Evolutionary conservation across 2,797 vertebrate genomes (phyloP).

Genomic region (Limosa lapponica): DNA sequence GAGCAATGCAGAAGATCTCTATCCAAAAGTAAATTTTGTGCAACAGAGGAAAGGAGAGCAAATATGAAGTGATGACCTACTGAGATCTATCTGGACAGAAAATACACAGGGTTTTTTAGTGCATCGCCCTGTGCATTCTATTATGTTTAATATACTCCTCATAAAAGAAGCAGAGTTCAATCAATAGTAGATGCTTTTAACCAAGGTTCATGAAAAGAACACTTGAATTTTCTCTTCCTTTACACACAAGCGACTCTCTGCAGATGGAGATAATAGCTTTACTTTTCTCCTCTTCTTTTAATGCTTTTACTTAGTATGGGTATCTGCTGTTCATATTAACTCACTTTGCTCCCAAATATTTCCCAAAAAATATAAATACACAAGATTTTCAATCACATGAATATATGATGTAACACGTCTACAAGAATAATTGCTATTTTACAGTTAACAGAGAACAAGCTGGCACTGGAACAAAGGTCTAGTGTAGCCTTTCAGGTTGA

Average conservation of each 20-base stretch:
- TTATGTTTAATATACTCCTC: background rate
- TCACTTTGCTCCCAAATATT: background rate
- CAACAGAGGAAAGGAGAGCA: background rate
- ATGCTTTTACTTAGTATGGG: background rate
- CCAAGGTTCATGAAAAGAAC: background rate
- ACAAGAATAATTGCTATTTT: background rate
- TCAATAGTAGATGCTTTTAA: background rate
- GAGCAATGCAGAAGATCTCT: background rate
- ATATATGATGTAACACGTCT: background rate
- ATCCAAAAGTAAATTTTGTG: background rate
- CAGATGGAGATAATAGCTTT: background rate
- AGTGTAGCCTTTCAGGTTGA: background rate
- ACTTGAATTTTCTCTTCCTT: background rate
- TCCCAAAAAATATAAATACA: background rate
- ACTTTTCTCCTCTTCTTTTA: background rate
- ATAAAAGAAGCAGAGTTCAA: background rate
- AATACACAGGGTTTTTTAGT: background rate
- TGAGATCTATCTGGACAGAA: background rate
- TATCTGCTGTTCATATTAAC: background rate
- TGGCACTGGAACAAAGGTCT: background rate
- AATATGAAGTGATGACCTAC: background rate
- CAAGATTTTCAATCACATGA: background rate
- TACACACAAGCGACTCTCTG: background rate
- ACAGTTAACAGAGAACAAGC: background rate
- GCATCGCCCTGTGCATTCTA: background rate